Evolutionary conservation across 2,797 vertebrate species (phyloP).

Genomic region (Tapirus indicus): DNA sequence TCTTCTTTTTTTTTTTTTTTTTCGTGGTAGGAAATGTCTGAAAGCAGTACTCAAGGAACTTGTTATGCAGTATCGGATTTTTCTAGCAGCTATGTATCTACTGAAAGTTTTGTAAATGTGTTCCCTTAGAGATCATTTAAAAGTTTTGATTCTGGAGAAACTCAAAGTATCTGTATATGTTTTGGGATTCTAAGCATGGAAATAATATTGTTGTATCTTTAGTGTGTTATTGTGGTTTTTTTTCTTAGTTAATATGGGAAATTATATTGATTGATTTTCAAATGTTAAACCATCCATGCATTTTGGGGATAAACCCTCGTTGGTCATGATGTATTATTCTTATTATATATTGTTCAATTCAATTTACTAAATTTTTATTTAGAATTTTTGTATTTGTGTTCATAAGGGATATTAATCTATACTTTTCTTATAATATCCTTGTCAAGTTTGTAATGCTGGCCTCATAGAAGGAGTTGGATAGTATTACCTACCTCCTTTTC

Average conservation of each 20-base stretch:
- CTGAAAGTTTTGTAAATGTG: not conserved
- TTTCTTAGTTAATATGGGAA: not conserved
- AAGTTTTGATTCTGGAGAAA: not conserved
- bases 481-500: not conserved
- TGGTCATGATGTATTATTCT: not conserved
- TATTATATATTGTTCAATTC: not conserved
- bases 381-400: not conserved
- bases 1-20: not conserved
- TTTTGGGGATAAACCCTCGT: not conserved
- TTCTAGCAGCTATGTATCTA: not conserved
- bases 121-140: not conserved
- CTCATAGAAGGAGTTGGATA: not conserved
- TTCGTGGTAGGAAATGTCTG: not conserved
- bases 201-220: not conserved
- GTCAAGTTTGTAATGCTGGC: not conserved
- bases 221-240: not conserved
- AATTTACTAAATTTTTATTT: not conserved
- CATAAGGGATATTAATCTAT: not conserved
- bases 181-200: not conserved
- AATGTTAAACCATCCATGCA: not conserved
- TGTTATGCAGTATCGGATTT: not conserved
- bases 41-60: not conserved
- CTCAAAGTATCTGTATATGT: not conserved
- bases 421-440: not conserved
- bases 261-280: conserved; percentile 12